Evolutionary conservation across 2,113 vertebrate genomes (phyloP).

Genomic region (Platysteira castanea): DNA sequence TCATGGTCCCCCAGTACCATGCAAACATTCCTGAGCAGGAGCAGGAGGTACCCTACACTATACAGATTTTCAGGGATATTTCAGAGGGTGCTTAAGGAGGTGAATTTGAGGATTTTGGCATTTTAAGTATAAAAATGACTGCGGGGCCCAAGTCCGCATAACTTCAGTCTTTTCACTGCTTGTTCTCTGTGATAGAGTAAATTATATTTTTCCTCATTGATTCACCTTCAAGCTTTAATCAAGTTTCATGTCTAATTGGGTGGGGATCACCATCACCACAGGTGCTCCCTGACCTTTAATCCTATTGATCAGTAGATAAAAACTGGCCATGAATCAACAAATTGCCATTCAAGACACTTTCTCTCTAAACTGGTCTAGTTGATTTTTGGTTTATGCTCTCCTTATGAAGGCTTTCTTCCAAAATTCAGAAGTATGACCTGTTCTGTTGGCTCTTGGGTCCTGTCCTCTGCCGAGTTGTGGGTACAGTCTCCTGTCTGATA

Average conservation of each 20-base stretch:
- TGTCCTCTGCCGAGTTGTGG: background rate
- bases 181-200: background rate
- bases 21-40: background rate
- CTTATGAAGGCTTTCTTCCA: background rate
- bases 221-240: conserved; percentile 43
- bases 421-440: background rate
- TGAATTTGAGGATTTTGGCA: background rate
- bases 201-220: conserved; percentile 36
- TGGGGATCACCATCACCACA: background rate
- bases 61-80: background rate
- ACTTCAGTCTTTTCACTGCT: conserved; percentile 30
- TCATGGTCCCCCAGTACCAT: background rate
- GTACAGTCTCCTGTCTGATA: background rate
- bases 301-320: background rate
- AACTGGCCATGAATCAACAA: conserved; percentile 36
- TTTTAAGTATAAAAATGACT: conserved; percentile 3
- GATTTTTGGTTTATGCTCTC: conserved; percentile 37
- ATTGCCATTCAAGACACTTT: background rate
- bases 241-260: conserved; percentile 12
- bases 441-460: background rate
- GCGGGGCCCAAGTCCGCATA: conserved; percentile 24
- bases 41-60: background rate
- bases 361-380: background rate
- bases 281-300: conserved; percentile 19
- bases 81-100: background rate